Evolutionary conservation across 1,140 invertebrate genomes (phyloP), one percentile per base, ranked within the genome.

Genomic region (Trichonephila inaurata): DNA sequence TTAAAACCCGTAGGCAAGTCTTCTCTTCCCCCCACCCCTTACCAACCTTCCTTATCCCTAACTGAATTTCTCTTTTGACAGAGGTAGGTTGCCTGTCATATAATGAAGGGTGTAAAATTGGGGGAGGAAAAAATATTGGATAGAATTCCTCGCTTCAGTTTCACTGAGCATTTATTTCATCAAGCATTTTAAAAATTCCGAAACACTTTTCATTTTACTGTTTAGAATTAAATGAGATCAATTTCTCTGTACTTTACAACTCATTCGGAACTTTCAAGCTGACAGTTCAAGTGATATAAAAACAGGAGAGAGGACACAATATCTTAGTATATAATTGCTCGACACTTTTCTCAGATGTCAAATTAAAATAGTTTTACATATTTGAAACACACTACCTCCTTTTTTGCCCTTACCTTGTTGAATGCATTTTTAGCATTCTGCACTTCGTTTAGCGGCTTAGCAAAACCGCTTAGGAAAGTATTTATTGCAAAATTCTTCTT

Each of bases 291-390:
- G 14, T 51, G 21, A 64, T 64, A 62, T 24, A 62, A 62, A 64
- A 64, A 87, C 40, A 87, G n/a, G 19, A 14, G 62, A 61, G 51
- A 7, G 24, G 44, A 62, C 58, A 87, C n/a, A 89, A 89, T 44
- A 40, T 89, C 64, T 91, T 33, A 19, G 24, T 62, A 40, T 82
- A 82, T 91, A 91, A 91, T 91, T 91, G 89, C 77, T 91, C 7
- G 89, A 91, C 81, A 91, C 89, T 82, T 91, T 89, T 82, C 89
- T 91, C 89, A 91, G 82, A 91, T 62, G 89, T 91, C 89, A 91
- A 91, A 91, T 91, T 91, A 91, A 81, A 91, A 28, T 44, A 89
- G 89, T 91, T 72, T 82, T 82, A 82, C 51, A 12, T 44, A 91
- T 24, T 82, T 91, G 72, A 91, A 91, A 82, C 89, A 28, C 87